Evolutionary conservation across 1,140 invertebrate species (phyloP).

Genomic region (Araneus ventricosus): DNA sequence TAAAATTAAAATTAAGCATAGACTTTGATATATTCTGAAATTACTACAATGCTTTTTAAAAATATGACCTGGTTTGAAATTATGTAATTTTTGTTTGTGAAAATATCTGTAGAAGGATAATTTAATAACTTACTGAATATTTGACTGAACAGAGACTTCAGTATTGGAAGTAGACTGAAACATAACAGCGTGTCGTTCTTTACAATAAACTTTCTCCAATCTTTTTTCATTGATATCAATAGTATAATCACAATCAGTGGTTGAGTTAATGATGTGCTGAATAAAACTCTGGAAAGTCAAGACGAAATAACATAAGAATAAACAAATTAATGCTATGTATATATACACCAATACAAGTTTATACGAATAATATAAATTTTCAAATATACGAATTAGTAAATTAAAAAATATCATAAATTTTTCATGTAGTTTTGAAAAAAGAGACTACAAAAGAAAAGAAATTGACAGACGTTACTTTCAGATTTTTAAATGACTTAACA

Average conservation of each 20-base stretch:
- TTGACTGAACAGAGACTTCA: slow-evolving; percentile 62
- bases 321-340: background rate
- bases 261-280: slow-evolving; percentile 71
- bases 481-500: too few relatives aligned
- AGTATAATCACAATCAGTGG: slow-evolving; percentile 54
- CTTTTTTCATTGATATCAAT: slow-evolving; percentile 17
- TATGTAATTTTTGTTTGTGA: too few relatives aligned
- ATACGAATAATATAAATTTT: background rate
- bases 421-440: too few relatives aligned
- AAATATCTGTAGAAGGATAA: too few relatives aligned
- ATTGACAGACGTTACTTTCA: too few relatives aligned
- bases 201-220: slow-evolving; percentile 56
- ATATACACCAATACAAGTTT: background rate
- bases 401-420: too few relatives aligned
- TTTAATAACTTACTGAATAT: slow-evolving; percentile 74
- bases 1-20: too few relatives aligned
- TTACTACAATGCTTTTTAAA: too few relatives aligned
- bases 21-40: too few relatives aligned
- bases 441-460: too few relatives aligned
- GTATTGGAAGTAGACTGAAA: slow-evolving; percentile 66
- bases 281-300: slow-evolving; percentile 71
- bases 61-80: too few relatives aligned
- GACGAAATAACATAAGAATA: background rate
- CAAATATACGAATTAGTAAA: too few relatives aligned
- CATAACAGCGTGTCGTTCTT: slow-evolving; percentile 74